These are phyloP conservation scores for Tribolium freemani DNA, from an alignment of 2,888 invertebrate species.

Conservation along the genomic window DNA sequence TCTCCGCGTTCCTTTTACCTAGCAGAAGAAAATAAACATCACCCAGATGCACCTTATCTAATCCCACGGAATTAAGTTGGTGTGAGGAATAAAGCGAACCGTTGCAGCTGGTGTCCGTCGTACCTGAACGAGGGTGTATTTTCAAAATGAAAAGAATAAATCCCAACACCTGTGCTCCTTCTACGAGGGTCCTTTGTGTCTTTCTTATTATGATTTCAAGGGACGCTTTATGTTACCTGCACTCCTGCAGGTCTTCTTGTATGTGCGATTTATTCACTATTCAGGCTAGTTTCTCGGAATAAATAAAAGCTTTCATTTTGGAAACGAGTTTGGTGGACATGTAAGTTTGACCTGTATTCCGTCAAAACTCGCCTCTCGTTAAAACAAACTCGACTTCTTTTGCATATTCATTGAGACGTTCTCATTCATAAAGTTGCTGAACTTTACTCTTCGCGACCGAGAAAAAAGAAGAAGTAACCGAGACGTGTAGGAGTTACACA, in stretches of 20 bases:
- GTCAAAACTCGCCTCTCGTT: not conserved
- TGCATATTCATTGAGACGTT: constrained; percentile 54
- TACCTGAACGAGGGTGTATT: constrained; percentile 8
- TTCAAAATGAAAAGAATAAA: not conserved
- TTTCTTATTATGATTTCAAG: not conserved
- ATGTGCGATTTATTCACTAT: not conserved
- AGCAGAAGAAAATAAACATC: not conserved
- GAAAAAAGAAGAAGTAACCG: constrained; percentile 7
- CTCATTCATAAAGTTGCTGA: constrained; percentile 52
- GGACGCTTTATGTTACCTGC: not conserved
- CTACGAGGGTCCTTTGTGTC: not conserved
- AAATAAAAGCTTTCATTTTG: not conserved
- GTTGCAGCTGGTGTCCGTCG: not conserved
- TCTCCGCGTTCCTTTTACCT: not conserved
- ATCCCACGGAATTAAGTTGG: not conserved
- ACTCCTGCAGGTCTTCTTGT: not conserved
- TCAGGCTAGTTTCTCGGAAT: constrained; percentile 2
- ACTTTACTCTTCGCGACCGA: constrained; percentile 44
- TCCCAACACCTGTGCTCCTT: constrained; percentile 13
- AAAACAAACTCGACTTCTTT: constrained; percentile 34
- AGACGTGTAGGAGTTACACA: constrained; percentile 42
- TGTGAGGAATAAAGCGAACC: not conserved
- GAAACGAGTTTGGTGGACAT: constrained; percentile 3
- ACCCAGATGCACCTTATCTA: not conserved
- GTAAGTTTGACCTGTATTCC: not conserved